Evolutionary conservation across 2,797 vertebrate species (phyloP), one percentile per base, ranked within the genome.

Genomic region (Chloroceryle amazona): DNA sequence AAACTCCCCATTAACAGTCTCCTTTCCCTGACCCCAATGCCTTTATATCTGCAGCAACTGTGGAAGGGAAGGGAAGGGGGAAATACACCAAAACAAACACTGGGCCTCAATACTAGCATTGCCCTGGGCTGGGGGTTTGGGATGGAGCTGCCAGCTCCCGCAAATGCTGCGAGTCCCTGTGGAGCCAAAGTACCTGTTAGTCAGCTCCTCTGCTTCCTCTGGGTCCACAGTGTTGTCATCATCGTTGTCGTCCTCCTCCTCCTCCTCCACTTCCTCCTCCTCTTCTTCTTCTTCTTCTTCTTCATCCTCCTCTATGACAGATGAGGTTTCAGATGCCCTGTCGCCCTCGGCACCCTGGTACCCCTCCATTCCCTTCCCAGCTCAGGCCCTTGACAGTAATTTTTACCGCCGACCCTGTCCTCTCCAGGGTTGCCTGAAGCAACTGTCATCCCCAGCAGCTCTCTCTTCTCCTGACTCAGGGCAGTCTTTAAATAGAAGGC

Each of bases 401-500:
- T 90, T 97, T 96, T 95, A 88, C 93, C 76, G 84, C 76, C 93
- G 29, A 65, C 96, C 97, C 98, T 96, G 97, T 97, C 95, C 83
- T 87, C 96, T 92, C 92, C 97, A 94, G 96, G 94, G 96, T 93
- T 88, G 98, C 98, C 97, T 97, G 98, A 98, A 97, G 96, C 97
- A 96, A 97, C 97, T 98, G 98, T 98, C 99, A 99, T 99, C 98
- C 95, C 98, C 98, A 97, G 98, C 97, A 98, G 97, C 98, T 74
- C 98, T 98, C 96, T 44, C 97, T 98, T 98, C 98, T 97, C 98
- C 98, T 99, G 99, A 99, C 98, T 99, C 98, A 98, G 99, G 98
- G 89, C 93, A 91, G 94, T 97, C 99, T 99, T 98, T 98, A 99
- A 99, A 99, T 99, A 99, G 99, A 98, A 97, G 71, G 95, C 88